Conservation (phyloP, 35 echinoderm and acorn worm species). For the Strongylocentrotus purpuratus region DNA sequence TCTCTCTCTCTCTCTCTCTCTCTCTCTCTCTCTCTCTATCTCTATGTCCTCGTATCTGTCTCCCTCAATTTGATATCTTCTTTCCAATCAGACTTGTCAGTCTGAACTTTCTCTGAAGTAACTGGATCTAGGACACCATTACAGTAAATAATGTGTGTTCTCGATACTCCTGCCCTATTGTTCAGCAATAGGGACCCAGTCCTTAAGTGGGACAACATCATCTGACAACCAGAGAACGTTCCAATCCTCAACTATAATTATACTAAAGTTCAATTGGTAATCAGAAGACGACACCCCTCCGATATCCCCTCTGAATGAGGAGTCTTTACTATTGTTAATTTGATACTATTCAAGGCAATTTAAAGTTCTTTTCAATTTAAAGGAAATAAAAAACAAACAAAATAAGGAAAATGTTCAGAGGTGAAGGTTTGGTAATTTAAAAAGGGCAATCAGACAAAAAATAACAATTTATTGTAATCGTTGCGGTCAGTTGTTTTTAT, state of each 20-base stretch:
- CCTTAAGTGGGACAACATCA: not conserved
- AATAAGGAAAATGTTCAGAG: too few relatives aligned
- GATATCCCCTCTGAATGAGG: not conserved
- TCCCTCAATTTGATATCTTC: not conserved
- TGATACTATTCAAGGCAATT: too few relatives aligned
- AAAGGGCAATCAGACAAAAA: too few relatives aligned
- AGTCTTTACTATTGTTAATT: too few relatives aligned
- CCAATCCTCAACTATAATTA: not conserved
- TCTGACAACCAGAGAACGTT: not conserved
- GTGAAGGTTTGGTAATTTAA: too few relatives aligned
- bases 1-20: not conserved
- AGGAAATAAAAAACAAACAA: too few relatives aligned
- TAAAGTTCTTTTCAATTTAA: too few relatives aligned
- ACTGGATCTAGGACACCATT: conserved; percentile 2
- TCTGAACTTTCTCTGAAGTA: not conserved
- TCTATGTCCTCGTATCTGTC: not conserved
- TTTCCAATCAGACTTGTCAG: not conserved
- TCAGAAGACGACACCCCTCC: not conserved
- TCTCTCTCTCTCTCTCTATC: not conserved
- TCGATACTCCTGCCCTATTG: not conserved
- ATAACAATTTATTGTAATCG: too few relatives aligned
- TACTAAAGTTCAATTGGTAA: not conserved
- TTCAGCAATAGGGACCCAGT: not conserved
- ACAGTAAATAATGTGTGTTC: not conserved
- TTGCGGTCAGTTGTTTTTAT: too few relatives aligned